These are phyloP conservation scores for Balaeniceps rex DNA, from an alignment of 2,113 vertebrate genomes.

Conservation along the genomic window DNA sequence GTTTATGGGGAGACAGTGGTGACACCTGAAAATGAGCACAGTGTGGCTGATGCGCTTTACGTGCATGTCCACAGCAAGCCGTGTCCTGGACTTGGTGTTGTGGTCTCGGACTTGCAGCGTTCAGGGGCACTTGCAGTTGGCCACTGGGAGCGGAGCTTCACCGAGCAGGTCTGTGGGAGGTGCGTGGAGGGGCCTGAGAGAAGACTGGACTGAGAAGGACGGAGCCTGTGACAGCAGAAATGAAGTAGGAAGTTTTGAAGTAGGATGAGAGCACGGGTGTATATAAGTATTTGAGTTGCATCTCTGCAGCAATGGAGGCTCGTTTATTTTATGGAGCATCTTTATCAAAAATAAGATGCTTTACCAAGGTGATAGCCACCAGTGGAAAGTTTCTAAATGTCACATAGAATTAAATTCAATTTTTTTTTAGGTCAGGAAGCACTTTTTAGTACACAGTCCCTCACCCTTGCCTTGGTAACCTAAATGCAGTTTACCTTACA, in stretches of 20 bases:
- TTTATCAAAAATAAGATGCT: not conserved
- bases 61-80: fast-evolving
- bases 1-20: not conserved
- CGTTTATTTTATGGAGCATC: not conserved
- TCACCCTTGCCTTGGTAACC: not conserved
- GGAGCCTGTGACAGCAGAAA: not conserved
- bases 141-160: not conserved
- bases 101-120: not conserved
- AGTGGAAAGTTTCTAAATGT: not conserved
- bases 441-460: not conserved
- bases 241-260: not conserved
- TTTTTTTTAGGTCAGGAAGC: not conserved
- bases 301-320: not conserved
- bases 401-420: not conserved
- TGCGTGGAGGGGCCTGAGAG: not conserved
- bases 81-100: fast-evolving
- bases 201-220: not conserved
- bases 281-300: not conserved
- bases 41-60: fast-evolving
- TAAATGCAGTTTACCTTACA: not conserved
- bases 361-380: not conserved
- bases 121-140: not conserved
- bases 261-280: fast-evolving
- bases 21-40: not conserved
- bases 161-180: not conserved